Percentiles rank a stretch among this genome's conserved stretches.
Conservation (phyloP, 1,140 invertebrate genomes). For the Rhopalosiphum padi region DNA sequence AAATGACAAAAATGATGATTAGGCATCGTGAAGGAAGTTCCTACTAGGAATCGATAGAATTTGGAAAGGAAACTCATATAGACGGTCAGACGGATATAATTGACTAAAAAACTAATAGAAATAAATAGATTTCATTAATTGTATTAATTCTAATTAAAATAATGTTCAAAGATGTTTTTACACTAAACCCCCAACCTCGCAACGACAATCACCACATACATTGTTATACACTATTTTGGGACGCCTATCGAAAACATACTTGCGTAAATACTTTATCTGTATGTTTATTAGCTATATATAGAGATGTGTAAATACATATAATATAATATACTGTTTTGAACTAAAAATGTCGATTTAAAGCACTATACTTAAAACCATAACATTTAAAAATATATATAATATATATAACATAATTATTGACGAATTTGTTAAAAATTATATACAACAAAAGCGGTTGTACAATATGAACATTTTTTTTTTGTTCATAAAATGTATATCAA, state of each 20-base stretch:
- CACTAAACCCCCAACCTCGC: not conserved
- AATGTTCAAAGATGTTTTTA: not conserved
- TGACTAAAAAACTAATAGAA: not conserved
- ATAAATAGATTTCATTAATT: not conserved
- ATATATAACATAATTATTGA: not conserved
- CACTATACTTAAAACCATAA: not conserved
- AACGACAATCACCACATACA: not conserved
- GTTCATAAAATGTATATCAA: not conserved
- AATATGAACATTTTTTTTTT: not conserved
- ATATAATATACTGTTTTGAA: not conserved
- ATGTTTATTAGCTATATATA: not conserved
- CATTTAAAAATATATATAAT: not conserved
- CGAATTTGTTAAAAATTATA: not conserved
- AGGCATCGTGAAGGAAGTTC: not conserved
- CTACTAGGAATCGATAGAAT: not conserved
- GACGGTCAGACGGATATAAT: not conserved
- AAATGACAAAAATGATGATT: not conserved
- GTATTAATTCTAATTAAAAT: not conserved
- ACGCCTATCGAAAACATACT: not conserved
- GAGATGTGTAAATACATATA: not conserved
- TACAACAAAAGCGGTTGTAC: not conserved
- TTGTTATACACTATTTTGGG: not conserved
- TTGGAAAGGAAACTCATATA: not conserved
- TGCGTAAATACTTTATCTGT: not conserved
- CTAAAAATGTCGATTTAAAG: not conserved